phyloP scores from a whole-genome alignment of 2,113 vertebrate genomes.

The Uropsilus gracilis region DNA sequence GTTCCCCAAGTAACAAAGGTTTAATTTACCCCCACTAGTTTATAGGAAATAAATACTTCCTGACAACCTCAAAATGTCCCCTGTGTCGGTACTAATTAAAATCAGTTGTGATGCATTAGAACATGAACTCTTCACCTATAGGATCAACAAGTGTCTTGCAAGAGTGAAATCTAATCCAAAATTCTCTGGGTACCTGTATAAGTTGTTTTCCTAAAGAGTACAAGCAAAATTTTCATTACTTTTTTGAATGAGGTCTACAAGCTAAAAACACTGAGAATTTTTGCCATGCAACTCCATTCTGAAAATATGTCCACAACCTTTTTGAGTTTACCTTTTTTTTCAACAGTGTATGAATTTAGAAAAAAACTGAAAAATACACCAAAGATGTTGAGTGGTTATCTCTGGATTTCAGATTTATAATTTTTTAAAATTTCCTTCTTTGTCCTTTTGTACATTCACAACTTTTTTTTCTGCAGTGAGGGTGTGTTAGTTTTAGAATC shows the following conservation, averaged over 20 bases:
- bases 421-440: not conserved
- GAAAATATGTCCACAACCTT: not conserved
- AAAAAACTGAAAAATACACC: not conserved
- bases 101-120: not conserved
- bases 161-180: not conserved
- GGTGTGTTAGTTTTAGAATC: not conserved
- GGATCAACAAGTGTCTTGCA: not conserved
- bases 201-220: not conserved
- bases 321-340: not conserved
- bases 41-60: not conserved
- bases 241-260: constrained; percentile 2
- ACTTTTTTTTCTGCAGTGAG: not conserved
- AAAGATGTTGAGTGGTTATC: not conserved
- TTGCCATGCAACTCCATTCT: not conserved
- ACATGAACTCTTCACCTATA: not conserved
- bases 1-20: not conserved
- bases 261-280: not conserved
- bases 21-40: not conserved
- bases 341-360: not conserved
- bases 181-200: not conserved
- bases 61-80: not conserved
- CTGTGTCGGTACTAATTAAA: not conserved
- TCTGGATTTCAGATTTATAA: not conserved
- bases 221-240: not conserved
- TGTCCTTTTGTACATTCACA: not conserved